A percentile compares a stretch with the other conserved stretches of the same genome.
Evolutionary conservation across 2,113 vertebrate species (phyloP).

Genomic region (Osmerus eperlanus): DNA sequence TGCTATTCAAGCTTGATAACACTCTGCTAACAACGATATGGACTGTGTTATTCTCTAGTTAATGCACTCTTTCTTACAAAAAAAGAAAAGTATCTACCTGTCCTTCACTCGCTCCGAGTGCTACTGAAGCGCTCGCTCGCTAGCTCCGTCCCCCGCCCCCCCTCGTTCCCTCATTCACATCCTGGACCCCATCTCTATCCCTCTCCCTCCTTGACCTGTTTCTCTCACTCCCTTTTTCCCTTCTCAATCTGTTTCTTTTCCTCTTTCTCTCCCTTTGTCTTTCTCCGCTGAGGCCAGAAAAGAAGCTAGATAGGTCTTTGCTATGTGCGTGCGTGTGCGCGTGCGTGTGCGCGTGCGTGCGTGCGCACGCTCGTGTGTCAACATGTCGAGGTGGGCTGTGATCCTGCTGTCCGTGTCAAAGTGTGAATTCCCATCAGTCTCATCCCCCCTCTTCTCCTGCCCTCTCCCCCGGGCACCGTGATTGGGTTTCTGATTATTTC

Average conservation of each 20-base stretch:
- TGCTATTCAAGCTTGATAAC: no score
- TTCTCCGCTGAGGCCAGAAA: not conserved
- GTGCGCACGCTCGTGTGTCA: constrained; percentile 43
- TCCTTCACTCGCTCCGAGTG: constrained; percentile 23
- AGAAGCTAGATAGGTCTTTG: not conserved
- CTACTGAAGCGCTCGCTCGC: not conserved
- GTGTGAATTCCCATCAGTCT: constrained; percentile 50
- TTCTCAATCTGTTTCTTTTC: constrained; percentile 6
- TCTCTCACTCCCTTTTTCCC: not conserved
- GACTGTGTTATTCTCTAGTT: no score
- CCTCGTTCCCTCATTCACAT: not conserved
- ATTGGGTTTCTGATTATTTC: constrained; percentile 68
- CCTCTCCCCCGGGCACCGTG: constrained; percentile 8
- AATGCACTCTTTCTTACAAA: no score
- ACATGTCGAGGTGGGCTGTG: constrained; percentile 50
- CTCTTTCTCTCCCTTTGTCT: constrained; percentile 14
- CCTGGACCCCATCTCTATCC: not conserved
- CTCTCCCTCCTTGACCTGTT: not conserved
- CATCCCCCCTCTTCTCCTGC: constrained; percentile 34
- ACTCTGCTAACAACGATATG: no score
- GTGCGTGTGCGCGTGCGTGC: constrained; percentile 3
- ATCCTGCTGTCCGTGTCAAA: constrained; percentile 52
- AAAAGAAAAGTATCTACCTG: no score
- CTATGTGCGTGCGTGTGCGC: not conserved
- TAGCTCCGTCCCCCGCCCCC: not conserved